Conservation (phyloP, 2,888 invertebrate species). For the Xestia c-nigrum region DNA sequence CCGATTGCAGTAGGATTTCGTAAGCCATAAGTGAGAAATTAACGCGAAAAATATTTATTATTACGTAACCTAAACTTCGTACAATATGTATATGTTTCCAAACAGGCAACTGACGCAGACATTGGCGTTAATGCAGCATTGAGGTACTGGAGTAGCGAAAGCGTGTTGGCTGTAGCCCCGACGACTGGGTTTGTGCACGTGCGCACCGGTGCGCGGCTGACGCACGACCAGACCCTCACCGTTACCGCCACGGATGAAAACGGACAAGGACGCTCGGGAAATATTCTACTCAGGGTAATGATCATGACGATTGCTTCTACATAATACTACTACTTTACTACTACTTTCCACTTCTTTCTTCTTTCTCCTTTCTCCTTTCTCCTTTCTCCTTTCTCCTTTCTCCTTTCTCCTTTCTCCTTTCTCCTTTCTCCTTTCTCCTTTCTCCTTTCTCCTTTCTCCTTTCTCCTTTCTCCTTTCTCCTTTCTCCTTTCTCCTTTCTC, state of each 20-base stretch:
- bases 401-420: too few species aligned
- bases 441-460: too few species aligned
- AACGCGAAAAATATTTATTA: neutral
- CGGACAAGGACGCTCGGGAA: slow-evolving; percentile 81
- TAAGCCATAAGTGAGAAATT: neutral
- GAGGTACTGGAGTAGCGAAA: slow-evolving; percentile 80
- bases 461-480: too few species aligned
- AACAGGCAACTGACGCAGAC: slow-evolving; percentile 90
- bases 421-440: too few species aligned
- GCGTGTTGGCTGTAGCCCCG: slow-evolving; percentile 89
- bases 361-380: too few species aligned
- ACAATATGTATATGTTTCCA: slow-evolving; percentile 11
- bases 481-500: too few species aligned
- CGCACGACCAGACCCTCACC: slow-evolving; percentile 75
- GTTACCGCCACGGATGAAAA: slow-evolving; percentile 85
- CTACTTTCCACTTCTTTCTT: too few species aligned
- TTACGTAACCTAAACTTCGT: neutral
- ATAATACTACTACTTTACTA: too few species aligned
- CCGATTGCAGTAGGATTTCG: neutral
- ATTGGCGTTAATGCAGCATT: slow-evolving; percentile 89
- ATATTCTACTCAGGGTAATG: slow-evolving; percentile 82
- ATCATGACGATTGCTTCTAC: neutral
- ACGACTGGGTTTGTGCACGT: slow-evolving; percentile 91
- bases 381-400: too few species aligned
- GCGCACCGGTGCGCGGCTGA: slow-evolving; percentile 79